A percentile compares a stretch with the other conserved stretches of the same genome.
These are phyloP conservation scores for Microctenopoma stevenorrisi DNA, from an alignment of 2,797 vertebrate species.

Conservation along the genomic window DNA sequence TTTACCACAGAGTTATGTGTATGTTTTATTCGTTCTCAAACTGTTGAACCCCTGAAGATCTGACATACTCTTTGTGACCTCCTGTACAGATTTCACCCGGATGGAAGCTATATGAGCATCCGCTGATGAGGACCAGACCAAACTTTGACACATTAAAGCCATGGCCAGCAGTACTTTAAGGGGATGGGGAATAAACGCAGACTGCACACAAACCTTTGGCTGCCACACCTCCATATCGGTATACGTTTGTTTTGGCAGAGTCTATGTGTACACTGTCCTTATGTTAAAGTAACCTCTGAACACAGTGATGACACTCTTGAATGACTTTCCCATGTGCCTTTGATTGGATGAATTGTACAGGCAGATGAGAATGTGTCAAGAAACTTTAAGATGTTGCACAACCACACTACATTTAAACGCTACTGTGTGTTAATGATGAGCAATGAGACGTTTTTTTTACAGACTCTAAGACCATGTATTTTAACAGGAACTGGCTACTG, in stretches of 20 bases:
- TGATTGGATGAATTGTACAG: conserved; percentile 73
- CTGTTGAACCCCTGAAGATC: not conserved
- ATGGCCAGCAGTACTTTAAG: conserved; percentile 81
- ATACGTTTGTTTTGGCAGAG: conserved; percentile 42
- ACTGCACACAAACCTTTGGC: conserved; percentile 28
- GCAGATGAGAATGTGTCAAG: conserved; percentile 75
- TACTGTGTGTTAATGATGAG: conserved; percentile 48
- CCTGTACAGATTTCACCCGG: conserved; percentile 77
- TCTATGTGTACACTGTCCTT: conserved; percentile 74
- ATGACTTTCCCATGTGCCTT: conserved; percentile 84
- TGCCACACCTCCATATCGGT: conserved; percentile 33
- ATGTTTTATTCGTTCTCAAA: conserved; percentile 3
- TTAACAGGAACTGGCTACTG: conserved; percentile 68
- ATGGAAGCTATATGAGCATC: conserved; percentile 82
- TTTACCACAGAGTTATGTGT: conserved; percentile 6
- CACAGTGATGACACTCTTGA: conserved; percentile 77
- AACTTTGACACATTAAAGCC: conserved; percentile 87
- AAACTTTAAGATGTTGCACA: conserved; percentile 69
- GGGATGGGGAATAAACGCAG: conserved; percentile 43
- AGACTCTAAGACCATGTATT: conserved; percentile 53
- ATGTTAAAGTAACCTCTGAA: conserved; percentile 60
- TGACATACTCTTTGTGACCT: conserved; percentile 30
- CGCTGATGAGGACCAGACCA: conserved; percentile 85
- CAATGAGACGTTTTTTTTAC: conserved; percentile 51
- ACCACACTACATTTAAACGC: conserved; percentile 59